These are phyloP conservation scores for Drosophila suzukii DNA, from an alignment of 1,140 invertebrate genomes.

Conservation along the genomic window DNA sequence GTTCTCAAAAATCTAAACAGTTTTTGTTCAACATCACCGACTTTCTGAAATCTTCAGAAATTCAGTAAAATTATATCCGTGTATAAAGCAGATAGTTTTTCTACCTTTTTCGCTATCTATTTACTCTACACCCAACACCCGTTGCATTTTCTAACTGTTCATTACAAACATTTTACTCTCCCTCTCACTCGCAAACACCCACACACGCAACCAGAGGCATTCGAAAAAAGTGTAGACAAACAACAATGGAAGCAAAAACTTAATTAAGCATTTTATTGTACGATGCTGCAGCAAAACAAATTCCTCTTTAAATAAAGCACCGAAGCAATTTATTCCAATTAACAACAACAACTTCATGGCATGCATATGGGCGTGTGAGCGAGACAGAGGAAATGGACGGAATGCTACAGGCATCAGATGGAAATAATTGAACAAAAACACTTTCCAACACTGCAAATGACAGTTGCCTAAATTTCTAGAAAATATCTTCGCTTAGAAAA, in stretches of 20 bases:
- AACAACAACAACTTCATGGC: constrained; percentile 39
- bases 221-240: constrained; percentile 22
- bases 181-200: constrained; percentile 1
- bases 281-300: constrained; percentile 41
- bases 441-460: constrained; percentile 28
- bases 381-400: background rate
- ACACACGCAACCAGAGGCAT: constrained; percentile 4
- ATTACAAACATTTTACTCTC: constrained; percentile 29
- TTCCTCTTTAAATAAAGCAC: constrained; percentile 64
- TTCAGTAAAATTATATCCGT: background rate
- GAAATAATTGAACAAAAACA: constrained; percentile 36
- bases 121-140: background rate
- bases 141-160: constrained; percentile 22
- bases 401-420: constrained; percentile 7
- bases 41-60: no score
- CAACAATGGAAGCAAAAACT: constrained; percentile 38
- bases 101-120: background rate
- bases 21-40: no score
- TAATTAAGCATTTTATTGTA: constrained; percentile 71
- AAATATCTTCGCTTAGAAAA: background rate
- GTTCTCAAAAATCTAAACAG: no score
- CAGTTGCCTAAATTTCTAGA: constrained; percentile 21
- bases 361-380: constrained; percentile 12
- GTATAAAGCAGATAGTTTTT: background rate
- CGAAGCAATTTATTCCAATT: constrained; percentile 69